phyloP scores from a whole-genome alignment of 2,797 vertebrate genomes.

The Typhlichthys subterraneus region DNA sequence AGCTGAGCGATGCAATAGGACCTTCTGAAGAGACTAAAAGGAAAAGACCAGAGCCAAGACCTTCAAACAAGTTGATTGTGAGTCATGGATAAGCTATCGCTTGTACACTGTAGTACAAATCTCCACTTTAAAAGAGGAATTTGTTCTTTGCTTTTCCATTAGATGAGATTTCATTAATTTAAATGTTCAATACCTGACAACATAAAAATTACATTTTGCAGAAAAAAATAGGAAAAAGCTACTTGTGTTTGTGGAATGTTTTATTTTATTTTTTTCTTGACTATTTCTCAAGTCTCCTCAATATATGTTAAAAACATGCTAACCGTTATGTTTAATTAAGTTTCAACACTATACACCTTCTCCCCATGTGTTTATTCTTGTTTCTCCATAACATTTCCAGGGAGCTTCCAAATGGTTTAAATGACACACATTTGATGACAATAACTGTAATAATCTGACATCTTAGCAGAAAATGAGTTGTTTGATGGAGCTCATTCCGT shows the following conservation, averaged over 20 bases:
- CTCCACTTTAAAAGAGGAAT: slow-evolving; percentile 56
- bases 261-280: too few species aligned
- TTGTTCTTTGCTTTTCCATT: slow-evolving; percentile 40
- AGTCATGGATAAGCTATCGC: slow-evolving; percentile 49
- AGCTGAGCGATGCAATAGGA: slow-evolving; percentile 19
- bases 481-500: slow-evolving; percentile 44
- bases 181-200: slow-evolving; percentile 34
- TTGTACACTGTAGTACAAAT: slow-evolving; percentile 35
- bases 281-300: too few species aligned
- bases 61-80: slow-evolving; percentile 66
- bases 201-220: too few species aligned
- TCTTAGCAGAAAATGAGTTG: slow-evolving; percentile 57
- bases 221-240: too few species aligned
- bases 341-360: too few species aligned
- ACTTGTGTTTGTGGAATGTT: too few species aligned
- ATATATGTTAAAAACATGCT: too few species aligned
- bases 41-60: slow-evolving; percentile 43
- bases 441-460: slow-evolving; percentile 54
- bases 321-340: too few species aligned
- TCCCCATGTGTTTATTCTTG: not conserved
- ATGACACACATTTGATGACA: slow-evolving; percentile 38
- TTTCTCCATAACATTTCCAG: slow-evolving; percentile 24
- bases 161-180: slow-evolving; percentile 31
- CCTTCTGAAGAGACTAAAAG: slow-evolving; percentile 46
- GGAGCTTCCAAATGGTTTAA: slow-evolving; percentile 32